These are phyloP conservation scores for Scyliorhinus canicula DNA, from an alignment of 2,797 vertebrate species.

Conservation along the genomic window DNA sequence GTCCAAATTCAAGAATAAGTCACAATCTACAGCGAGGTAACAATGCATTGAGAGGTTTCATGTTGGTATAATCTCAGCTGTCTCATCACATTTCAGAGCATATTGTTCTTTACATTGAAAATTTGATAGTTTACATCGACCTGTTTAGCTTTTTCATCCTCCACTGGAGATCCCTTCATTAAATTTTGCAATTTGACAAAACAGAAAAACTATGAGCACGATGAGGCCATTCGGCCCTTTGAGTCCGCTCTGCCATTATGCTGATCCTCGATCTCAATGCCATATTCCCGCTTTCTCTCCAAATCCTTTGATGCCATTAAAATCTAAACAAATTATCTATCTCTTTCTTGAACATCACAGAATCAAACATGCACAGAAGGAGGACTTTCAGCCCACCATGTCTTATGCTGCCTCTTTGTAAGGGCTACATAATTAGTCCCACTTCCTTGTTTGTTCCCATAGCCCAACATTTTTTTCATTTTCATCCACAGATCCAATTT, in stretches of 20 bases:
- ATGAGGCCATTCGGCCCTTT: too few relatives aligned
- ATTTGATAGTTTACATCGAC: background rate
- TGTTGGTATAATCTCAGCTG: background rate
- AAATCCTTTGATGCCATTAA: too few relatives aligned
- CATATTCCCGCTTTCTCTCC: too few relatives aligned
- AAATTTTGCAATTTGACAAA: background rate
- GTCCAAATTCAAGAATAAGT: background rate
- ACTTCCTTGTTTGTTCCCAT: background rate
- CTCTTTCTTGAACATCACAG: too few relatives aligned
- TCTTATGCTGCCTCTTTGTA: background rate
- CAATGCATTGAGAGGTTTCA: background rate
- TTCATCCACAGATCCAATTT: background rate
- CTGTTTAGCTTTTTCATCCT: background rate
- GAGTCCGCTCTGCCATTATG: too few relatives aligned
- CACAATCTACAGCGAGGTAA: background rate
- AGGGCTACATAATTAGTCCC: background rate
- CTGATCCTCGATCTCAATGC: too few relatives aligned
- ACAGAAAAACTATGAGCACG: too few relatives aligned
- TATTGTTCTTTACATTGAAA: background rate
- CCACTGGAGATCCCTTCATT: background rate
- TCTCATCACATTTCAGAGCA: background rate
- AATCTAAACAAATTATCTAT: too few relatives aligned
- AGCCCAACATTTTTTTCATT: background rate
- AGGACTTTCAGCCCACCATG: background rate
- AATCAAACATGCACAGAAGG: too few relatives aligned